These are phyloP conservation scores for Fukomys damarensis DNA, from an alignment of 2,113 vertebrate genomes.

Conservation along the genomic window DNA sequence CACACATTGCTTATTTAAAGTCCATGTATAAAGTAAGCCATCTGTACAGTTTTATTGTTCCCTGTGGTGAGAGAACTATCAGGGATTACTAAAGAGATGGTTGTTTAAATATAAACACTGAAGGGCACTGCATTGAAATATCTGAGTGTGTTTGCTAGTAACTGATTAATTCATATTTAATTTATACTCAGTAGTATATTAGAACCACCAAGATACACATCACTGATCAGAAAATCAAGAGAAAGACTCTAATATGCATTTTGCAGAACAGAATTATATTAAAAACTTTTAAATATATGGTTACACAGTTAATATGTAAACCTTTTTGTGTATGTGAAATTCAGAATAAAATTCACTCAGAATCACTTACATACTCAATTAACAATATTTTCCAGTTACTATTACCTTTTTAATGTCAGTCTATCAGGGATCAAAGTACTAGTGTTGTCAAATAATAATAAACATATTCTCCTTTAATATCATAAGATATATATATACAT, in stretches of 20 bases:
- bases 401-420: neutral
- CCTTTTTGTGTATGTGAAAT: neutral
- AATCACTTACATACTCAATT: neutral
- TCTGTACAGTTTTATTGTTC: slow-evolving; percentile 53
- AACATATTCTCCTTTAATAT: slow-evolving; percentile 20
- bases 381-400: slow-evolving; percentile 15
- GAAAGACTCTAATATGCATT: neutral
- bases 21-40: slow-evolving; percentile 48
- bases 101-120: slow-evolving; percentile 64
- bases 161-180: slow-evolving; percentile 55
- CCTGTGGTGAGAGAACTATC: slow-evolving; percentile 2
- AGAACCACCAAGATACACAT: neutral
- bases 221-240: slow-evolving; percentile 49
- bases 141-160: slow-evolving; percentile 29
- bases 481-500: neutral
- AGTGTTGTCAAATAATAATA: slow-evolving; percentile 39
- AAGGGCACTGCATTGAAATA: slow-evolving; percentile 47
- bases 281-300: neutral
- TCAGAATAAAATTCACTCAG: neutral
- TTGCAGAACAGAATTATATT: neutral
- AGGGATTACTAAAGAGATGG: slow-evolving; percentile 12
- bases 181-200: neutral
- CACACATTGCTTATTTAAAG: slow-evolving; percentile 63
- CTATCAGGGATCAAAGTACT: neutral
- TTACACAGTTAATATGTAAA: neutral